Evolutionary conservation across 2,888 invertebrate species (phyloP), one percentile per base, ranked within the genome.

Genomic region (Mesorhabditis sp.): DNA sequence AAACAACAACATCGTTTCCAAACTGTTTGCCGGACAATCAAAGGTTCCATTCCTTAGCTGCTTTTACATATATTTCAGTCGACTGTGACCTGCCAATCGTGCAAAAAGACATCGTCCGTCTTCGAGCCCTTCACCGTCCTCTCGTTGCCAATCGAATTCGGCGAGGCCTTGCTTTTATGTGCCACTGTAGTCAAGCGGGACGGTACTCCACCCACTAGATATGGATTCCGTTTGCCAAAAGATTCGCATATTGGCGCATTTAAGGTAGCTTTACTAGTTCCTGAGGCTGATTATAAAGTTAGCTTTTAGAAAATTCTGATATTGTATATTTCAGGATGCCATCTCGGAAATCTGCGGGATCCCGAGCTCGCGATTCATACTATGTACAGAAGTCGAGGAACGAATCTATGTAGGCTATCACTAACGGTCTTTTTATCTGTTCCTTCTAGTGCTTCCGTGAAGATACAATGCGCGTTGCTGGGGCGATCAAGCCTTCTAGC

Each of bases 101-200:
- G 95, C 88, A 91, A 91, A 7, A 90, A 91, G 76, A 92, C 92
- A 82, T 93, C 92, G 4, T 70, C 76, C 43, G 78, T 92, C 63
- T 95, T 94, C 87, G 95, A 95, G 88, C 92, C 94, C 3, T 95
- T 94, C 89, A 93, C 93, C 87, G 91, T 93, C 87, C 90, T 95
- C 66, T 92, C 93, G 76, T 88, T 95, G 82, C 94, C 94, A 71
- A 89, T 95, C 80, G 94, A 94, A 42, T 92, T 94, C 90, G 94
- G 95, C 87, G 91, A 91, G 86, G 92, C 90, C 83, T 90, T 92
- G 66, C 90, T 92, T 75, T 89, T 91, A 79, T 76, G 77, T 68
- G 73, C 80, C 61, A 76, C 76, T 41, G 87, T 87, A 70, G 84
- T 87, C 64, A 80, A 82, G 68, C 74, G 86, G 62, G 92, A 93